Conservation (phyloP, 2,113 vertebrate genomes). For the Podarcis cretensis region DNA sequence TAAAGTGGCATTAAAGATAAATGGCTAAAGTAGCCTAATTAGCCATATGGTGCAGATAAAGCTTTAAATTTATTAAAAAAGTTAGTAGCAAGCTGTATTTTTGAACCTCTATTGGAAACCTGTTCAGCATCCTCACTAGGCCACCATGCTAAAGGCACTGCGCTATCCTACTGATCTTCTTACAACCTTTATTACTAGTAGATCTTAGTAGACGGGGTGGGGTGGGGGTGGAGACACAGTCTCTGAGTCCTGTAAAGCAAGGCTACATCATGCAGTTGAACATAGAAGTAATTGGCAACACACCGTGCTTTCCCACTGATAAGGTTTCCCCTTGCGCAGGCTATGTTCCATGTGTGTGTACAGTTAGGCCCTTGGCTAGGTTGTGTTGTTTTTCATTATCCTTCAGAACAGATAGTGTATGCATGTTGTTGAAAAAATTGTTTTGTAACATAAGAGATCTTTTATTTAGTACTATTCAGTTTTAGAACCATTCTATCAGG, state of each 20-base stretch:
- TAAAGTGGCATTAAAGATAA: not conserved
- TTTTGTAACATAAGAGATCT: not conserved
- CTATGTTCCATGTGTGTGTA: not conserved
- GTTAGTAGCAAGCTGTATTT: not conserved
- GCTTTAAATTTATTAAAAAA: not conserved
- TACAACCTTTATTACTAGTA: not conserved
- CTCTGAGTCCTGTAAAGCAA: not conserved
- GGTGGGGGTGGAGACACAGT: not conserved
- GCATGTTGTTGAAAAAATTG: fast-evolving
- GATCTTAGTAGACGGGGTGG: not conserved
- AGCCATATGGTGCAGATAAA: not conserved
- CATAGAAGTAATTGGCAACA: constrained; percentile 5
- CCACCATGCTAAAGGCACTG: not conserved
- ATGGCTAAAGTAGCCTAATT: not conserved
- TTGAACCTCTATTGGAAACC: not conserved
- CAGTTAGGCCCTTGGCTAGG: constrained; percentile 3
- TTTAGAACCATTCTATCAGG: not conserved
- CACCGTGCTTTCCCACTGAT: not conserved
- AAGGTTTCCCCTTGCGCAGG: not conserved
- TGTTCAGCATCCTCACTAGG: not conserved
- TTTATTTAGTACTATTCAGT: not conserved
- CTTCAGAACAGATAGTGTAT: not conserved
- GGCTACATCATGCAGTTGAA: not conserved
- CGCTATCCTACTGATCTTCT: not conserved
- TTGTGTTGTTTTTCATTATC: fast-evolving